Evolutionary conservation across 2,113 vertebrate genomes (phyloP).

Genomic region (Cyanistes caeruleus): DNA sequence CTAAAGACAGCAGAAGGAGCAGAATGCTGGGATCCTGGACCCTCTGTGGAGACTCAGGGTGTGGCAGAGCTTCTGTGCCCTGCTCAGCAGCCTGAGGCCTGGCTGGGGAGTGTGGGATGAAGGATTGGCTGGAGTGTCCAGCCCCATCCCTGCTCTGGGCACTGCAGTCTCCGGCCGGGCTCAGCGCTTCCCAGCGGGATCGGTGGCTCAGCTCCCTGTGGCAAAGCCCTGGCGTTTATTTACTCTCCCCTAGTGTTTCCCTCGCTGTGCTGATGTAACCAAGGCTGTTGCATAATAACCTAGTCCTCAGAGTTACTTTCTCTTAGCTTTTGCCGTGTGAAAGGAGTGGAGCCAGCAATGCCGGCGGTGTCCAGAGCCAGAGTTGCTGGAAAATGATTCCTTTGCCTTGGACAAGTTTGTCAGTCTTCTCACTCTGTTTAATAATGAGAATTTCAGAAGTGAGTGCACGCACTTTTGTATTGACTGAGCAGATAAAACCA

Average conservation of each 20-base stretch:
- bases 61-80: background rate
- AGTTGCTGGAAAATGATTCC: background rate
- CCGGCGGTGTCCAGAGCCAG: background rate
- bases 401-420: background rate
- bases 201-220: background rate
- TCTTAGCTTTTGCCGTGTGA: background rate
- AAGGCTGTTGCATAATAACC: background rate
- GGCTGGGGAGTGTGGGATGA: background rate
- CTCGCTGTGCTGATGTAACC: background rate
- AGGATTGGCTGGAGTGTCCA: background rate
- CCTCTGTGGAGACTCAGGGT: background rate
- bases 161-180: background rate
- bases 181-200: fast-evolving
- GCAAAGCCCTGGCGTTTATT: background rate
- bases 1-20: background rate
- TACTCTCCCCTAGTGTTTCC: background rate
- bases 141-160: background rate
- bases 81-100: background rate
- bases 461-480: background rate
- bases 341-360: background rate
- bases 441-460: background rate
- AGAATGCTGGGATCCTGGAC: background rate
- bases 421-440: background rate
- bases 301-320: background rate
- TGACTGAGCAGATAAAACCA: background rate